A percentile compares a stretch with the other conserved stretches of the same genome.
Evolutionary conservation across 2,113 vertebrate species (phyloP).

Genomic region (Urocolius indicus): DNA sequence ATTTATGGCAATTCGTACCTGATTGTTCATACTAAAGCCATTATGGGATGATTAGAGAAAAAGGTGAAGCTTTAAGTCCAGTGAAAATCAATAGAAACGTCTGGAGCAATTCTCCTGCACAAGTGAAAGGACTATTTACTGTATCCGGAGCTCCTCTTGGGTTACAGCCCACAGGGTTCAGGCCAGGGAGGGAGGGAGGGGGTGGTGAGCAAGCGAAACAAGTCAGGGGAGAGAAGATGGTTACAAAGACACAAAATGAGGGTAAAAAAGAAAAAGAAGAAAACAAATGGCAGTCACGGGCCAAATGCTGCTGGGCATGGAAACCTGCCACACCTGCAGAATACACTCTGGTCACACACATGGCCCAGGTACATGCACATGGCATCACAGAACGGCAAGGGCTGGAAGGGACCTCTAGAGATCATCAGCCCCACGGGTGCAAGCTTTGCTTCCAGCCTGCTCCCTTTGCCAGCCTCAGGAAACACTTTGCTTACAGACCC

Average conservation of each 20-base stretch:
- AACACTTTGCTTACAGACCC: background rate
- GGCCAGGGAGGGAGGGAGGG: background rate
- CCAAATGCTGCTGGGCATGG: fast-evolving
- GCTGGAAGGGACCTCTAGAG: no score
- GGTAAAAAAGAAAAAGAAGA: background rate
- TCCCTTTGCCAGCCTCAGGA: background rate
- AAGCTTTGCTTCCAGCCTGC: background rate
- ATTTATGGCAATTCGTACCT: slow-evolving; percentile 98
- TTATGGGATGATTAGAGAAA: slow-evolving; percentile 99
- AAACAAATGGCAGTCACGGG: background rate
- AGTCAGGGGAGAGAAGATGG: background rate
- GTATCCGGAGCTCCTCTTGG: slow-evolving; percentile 78
- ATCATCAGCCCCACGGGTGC: no score
- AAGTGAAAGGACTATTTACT: slow-evolving; percentile 86
- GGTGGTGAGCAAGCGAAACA: background rate
- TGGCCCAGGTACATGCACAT: fast-evolving
- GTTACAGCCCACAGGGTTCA: slow-evolving; percentile 48
- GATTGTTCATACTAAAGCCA: slow-evolving; percentile 99
- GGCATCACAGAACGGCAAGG: no score
- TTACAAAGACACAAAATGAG: background rate
- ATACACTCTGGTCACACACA: fast-evolving
- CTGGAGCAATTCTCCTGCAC: slow-evolving; percentile 95
- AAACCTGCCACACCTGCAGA: background rate
- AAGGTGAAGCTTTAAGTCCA: slow-evolving; percentile 99
- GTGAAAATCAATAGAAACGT: slow-evolving; percentile 99